Conservation (phyloP, 1,140 invertebrate species). For the Papilio xuthus region DNA sequence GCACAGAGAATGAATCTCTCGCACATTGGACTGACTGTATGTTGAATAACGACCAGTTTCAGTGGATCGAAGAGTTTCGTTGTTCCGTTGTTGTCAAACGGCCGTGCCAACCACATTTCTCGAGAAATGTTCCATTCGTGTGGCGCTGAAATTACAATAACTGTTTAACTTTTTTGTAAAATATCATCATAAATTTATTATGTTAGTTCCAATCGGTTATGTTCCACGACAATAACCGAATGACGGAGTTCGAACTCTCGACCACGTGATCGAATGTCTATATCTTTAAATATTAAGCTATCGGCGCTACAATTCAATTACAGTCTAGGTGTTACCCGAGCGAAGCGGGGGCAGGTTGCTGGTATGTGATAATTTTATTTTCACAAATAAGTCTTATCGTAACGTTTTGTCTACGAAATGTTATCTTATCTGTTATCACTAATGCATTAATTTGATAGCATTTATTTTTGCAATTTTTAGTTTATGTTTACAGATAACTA, state of each 20-base stretch:
- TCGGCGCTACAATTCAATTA: no score
- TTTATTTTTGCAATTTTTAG: slow-evolving; percentile 21
- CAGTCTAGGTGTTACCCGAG: neutral
- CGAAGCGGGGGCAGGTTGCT: neutral
- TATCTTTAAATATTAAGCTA: no score
- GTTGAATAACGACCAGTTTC: slow-evolving; percentile 64
- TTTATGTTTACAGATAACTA: slow-evolving; percentile 3
- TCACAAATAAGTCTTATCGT: slow-evolving; percentile 10
- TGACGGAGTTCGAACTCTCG: no score
- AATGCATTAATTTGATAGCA: slow-evolving; percentile 30
- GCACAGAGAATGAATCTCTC: slow-evolving; percentile 57
- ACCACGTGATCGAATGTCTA: no score
- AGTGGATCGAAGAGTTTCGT: slow-evolving; percentile 51
- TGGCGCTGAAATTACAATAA: slow-evolving; percentile 50
- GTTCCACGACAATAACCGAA: no score
- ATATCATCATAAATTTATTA: no score
- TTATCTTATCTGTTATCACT: slow-evolving; percentile 24
- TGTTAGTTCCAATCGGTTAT: no score
- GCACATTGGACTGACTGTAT: slow-evolving; percentile 64
- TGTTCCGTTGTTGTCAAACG: slow-evolving; percentile 40
- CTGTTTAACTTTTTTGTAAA: neutral
- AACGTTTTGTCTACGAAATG: slow-evolving; percentile 10
- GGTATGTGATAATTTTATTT: slow-evolving; percentile 5
- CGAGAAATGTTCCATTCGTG: slow-evolving; percentile 69
- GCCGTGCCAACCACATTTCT: slow-evolving; percentile 66